These are phyloP conservation scores for Graptemys geographica DNA, from an alignment of 2,797 vertebrate species.

Conservation along the genomic window DNA sequence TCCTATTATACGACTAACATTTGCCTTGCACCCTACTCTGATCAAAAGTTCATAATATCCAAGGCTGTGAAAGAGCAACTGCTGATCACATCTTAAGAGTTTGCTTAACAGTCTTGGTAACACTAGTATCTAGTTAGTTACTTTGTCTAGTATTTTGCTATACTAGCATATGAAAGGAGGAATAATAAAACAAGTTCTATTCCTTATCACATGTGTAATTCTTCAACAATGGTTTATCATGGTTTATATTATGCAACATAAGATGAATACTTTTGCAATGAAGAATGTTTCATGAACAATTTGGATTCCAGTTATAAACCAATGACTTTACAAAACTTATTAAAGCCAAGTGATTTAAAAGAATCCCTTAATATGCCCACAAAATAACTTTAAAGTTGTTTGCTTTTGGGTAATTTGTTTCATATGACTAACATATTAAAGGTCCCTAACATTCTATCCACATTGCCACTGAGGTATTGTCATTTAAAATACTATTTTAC, in stretches of 20 bases:
- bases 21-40: background rate
- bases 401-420: no score
- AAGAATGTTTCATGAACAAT: background rate
- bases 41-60: background rate
- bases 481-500: background rate
- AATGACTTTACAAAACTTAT: background rate
- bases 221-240: background rate
- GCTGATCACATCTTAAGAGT: rapidly evolving
- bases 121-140: background rate
- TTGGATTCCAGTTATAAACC: background rate
- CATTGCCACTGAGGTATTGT: no score
- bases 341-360: background rate
- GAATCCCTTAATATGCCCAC: background rate
- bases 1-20: background rate
- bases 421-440: background rate
- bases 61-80: background rate
- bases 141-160: background rate
- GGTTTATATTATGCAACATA: background rate
- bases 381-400: background rate
- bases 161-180: background rate
- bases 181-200: background rate
- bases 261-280: background rate
- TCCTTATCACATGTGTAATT: background rate
- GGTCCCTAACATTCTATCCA: background rate
- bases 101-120: rapidly evolving